phyloP scores from a whole-genome alignment of 2,797 vertebrate genomes.

The Poecile montanus region DNA sequence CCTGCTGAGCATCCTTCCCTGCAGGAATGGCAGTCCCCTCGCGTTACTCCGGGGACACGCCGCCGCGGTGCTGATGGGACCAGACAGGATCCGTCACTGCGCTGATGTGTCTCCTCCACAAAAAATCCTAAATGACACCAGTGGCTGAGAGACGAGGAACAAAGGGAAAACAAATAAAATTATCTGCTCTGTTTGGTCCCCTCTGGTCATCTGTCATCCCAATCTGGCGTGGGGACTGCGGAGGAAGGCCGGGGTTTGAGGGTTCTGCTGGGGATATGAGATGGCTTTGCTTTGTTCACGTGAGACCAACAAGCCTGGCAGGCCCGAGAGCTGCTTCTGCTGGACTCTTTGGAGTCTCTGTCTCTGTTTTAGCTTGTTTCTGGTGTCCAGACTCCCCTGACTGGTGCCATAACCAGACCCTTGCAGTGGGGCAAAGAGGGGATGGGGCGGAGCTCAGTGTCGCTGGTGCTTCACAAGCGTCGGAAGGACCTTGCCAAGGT shows the following conservation, averaged over 20 bases:
- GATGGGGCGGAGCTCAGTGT: background rate
- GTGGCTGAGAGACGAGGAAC: slow-evolving; percentile 41
- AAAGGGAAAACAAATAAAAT: slow-evolving; percentile 51
- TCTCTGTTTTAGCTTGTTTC: background rate
- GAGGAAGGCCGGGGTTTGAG: background rate
- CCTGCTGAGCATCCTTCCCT: slow-evolving; percentile 31
- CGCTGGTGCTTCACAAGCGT: background rate
- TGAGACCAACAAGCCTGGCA: background rate
- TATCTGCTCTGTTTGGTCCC: background rate
- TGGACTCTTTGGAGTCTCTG: background rate
- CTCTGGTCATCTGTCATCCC: slow-evolving; percentile 20
- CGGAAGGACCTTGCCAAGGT: background rate
- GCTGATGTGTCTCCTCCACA: slow-evolving; percentile 48
- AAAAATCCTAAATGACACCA: slow-evolving; percentile 62
- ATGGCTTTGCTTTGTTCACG: background rate
- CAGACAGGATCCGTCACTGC: slow-evolving; percentile 63
- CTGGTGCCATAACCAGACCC: background rate
- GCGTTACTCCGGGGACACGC: slow-evolving; percentile 21
- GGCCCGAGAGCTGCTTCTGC: background rate
- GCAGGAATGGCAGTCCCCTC: slow-evolving; percentile 38
- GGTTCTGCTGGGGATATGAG: background rate
- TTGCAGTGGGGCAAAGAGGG: background rate
- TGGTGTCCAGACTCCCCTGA: background rate
- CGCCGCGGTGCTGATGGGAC: slow-evolving; percentile 42
- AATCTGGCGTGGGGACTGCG: background rate